Evolutionary conservation across 2,797 vertebrate species (phyloP).

Genomic region (Sus cebifrons): DNA sequence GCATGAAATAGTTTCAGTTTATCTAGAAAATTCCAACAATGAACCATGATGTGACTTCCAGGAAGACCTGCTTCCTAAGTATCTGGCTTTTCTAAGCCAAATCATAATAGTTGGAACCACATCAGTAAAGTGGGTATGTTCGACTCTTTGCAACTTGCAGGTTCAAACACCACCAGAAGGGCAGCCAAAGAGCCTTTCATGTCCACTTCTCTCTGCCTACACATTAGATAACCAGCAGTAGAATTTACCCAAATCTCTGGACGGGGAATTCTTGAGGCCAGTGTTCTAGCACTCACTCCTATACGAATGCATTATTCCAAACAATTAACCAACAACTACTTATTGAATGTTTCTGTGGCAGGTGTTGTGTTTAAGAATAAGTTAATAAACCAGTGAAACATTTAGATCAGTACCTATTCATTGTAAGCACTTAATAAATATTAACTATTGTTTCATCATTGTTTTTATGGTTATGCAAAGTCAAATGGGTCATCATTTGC

Average conservation of each 20-base stretch:
- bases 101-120: neutral
- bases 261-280: neutral
- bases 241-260: neutral
- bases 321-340: neutral
- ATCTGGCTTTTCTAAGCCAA: constrained; percentile 31
- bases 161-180: constrained; percentile 11
- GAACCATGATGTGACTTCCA: neutral
- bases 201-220: neutral
- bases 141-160: neutral
- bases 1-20: neutral
- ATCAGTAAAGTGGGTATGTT: neutral
- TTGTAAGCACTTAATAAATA: neutral
- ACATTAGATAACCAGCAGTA: neutral
- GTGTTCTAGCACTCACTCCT: neutral
- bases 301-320: neutral
- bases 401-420: neutral
- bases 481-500: neutral
- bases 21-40: neutral
- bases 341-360: neutral
- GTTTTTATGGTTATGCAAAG: constrained; percentile 2
- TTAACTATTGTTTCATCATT: neutral
- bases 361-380: neutral
- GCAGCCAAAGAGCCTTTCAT: neutral
- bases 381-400: neutral
- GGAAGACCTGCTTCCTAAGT: neutral